phyloP scores from a whole-genome alignment of 2,797 vertebrate genomes.

The Aphelocoma californica region DNA sequence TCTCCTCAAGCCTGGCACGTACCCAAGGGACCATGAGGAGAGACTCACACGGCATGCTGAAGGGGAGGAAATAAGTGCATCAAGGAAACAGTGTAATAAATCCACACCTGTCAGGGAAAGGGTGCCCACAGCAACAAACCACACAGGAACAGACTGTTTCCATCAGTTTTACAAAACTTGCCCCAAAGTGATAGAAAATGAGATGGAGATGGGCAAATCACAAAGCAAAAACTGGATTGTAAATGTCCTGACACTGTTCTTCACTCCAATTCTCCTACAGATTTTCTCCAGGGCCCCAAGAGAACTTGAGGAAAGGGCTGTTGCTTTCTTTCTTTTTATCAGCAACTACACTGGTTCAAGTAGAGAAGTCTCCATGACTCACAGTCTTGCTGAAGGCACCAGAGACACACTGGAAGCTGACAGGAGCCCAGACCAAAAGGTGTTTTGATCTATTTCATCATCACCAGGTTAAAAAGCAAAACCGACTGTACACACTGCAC shows the following conservation, averaged over 20 bases:
- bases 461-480: not conserved
- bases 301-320: not conserved
- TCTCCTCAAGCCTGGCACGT: not conserved
- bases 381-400: not conserved
- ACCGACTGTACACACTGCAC: rapidly evolving
- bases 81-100: not conserved
- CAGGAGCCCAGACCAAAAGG: not conserved
- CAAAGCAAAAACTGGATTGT: not conserved
- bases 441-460: not conserved
- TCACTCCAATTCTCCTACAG: not conserved
- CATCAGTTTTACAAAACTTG: not conserved
- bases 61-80: not conserved
- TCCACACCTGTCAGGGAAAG: conserved; percentile 12
- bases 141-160: not conserved
- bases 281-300: not conserved
- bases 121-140: not conserved
- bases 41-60: not conserved
- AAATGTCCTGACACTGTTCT: not conserved
- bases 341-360: not conserved
- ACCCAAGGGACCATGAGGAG: not conserved
- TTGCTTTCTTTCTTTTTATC: not conserved
- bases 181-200: not conserved
- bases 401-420: not conserved
- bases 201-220: not conserved
- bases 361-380: not conserved